A percentile compares a stretch with the other conserved stretches of the same genome.
Evolutionary conservation across 2,888 invertebrate species (phyloP).

Genomic region (Incurvaria masculella): DNA sequence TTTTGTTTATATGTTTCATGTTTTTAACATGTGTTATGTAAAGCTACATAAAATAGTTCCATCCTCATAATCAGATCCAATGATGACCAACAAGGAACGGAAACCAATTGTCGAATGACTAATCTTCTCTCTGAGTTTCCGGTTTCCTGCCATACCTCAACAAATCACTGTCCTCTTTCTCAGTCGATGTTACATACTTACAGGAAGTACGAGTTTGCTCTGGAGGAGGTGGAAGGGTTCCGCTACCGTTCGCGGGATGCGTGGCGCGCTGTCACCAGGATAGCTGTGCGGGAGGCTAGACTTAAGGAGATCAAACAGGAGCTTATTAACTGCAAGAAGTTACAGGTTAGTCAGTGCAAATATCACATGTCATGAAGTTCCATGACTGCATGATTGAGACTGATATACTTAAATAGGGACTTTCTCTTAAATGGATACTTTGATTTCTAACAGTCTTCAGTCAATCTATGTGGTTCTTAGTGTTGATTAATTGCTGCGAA

Average conservation of each 20-base stretch:
- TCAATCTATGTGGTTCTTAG: conserved; percentile 4
- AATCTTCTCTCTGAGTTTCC: conserved; percentile 45
- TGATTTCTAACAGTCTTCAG: background rate
- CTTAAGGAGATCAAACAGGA: conserved; percentile 95
- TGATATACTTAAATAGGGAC: no score
- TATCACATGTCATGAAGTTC: no score
- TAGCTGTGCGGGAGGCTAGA: conserved; percentile 91
- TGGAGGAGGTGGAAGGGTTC: conserved; percentile 96
- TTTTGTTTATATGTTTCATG: no score
- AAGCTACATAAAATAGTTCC: background rate
- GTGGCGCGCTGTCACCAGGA: conserved; percentile 89
- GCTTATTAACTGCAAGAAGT: conserved; percentile 85
- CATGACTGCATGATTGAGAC: no score
- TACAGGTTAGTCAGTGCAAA: conserved; percentile 74
- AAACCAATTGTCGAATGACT: conserved; percentile 18
- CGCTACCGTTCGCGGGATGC: conserved; percentile 94
- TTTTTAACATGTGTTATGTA: background rate
- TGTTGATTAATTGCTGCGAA: background rate
- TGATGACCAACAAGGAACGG: conserved; percentile 12
- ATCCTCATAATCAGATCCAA: conserved; percentile 6
- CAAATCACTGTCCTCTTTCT: background rate
- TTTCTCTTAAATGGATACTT: conserved; percentile 10
- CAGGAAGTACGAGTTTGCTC: conserved; percentile 88
- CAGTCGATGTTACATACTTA: conserved; percentile 12
- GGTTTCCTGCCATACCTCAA: background rate